phyloP scores from a whole-genome alignment of 2,797 vertebrate species.

The Acanthurus leucopareius region DNA sequence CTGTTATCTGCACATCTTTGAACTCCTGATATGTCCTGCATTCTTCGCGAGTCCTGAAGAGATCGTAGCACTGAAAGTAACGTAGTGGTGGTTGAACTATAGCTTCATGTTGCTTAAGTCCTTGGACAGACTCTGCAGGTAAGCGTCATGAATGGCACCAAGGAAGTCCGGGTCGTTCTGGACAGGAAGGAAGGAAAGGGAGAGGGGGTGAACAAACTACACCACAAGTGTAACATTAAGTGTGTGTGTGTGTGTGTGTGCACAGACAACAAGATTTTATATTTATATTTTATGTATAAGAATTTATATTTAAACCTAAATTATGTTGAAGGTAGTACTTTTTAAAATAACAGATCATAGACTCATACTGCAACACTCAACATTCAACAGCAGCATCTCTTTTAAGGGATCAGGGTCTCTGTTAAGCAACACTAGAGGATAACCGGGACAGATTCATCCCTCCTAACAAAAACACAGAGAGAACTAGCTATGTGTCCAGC shows the following conservation, averaged over 20 bases:
- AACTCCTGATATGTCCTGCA: neutral
- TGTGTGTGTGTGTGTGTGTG: neutral
- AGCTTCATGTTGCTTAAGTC: slow-evolving; percentile 90
- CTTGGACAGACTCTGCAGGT: slow-evolving; percentile 92
- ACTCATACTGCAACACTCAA: neutral
- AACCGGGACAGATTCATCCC: no score
- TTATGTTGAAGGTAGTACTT: neutral
- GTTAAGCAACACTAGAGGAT: no score
- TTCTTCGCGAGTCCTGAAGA: slow-evolving; percentile 12
- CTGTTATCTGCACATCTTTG: slow-evolving; percentile 16
- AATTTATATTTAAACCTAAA: neutral
- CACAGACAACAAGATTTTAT: neutral
- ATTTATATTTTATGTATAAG: no score
- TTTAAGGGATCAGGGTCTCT: neutral
- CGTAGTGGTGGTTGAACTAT: slow-evolving; percentile 66
- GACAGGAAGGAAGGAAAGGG: slow-evolving; percentile 42
- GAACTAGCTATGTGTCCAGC: no score
- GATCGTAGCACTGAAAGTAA: neutral
- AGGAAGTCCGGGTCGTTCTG: slow-evolving; percentile 96
- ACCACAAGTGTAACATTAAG: neutral
- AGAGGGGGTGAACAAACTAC: slow-evolving; percentile 10
- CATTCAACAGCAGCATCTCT: neutral
- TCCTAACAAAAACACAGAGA: neutral
- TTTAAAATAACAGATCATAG: neutral
- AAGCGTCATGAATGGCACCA: slow-evolving; percentile 93